Percentiles rank a stretch among this genome's conserved stretches.
phyloP scores from a whole-genome alignment of 2,888 invertebrate species.

The Scaeva pyrastri region DNA sequence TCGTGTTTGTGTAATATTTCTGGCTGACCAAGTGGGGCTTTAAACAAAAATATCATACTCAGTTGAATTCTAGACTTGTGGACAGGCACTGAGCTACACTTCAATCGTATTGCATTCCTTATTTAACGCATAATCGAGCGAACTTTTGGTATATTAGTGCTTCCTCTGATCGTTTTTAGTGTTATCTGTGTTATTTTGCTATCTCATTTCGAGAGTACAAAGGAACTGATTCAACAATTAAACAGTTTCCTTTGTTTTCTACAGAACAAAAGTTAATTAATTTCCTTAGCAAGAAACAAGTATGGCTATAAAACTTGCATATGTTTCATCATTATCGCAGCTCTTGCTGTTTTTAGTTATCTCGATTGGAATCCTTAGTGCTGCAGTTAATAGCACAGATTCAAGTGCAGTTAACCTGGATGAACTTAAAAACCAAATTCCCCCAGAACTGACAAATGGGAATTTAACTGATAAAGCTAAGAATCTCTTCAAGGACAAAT shows the following conservation, averaged over 20 bases:
- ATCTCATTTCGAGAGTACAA: not conserved
- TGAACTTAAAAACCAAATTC: conserved; percentile 79
- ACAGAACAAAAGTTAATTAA: conserved; percentile 7
- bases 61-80: conserved; percentile 57
- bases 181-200: conserved; percentile 4
- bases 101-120: conserved; percentile 38
- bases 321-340: not conserved
- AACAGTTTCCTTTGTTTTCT: conserved; percentile 3
- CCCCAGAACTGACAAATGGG: conserved; percentile 79
- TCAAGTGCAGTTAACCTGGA: conserved; percentile 77
- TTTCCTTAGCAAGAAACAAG: not conserved
- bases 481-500: conserved; percentile 87
- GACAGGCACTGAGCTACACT: conserved; percentile 21
- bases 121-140: not conserved
- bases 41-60: conserved; percentile 35
- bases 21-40: conserved; percentile 23
- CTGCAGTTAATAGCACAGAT: conserved; percentile 65
- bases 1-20: conserved; percentile 54
- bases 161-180: not conserved
- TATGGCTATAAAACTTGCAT: conserved; percentile 49
- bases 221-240: not conserved
- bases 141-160: conserved; percentile 31
- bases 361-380: conserved; percentile 27
- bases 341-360: conserved; percentile 35
- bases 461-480: conserved; percentile 84